Conservation (phyloP, 1,140 invertebrate species). For the Drosophila suzukii region DNA sequence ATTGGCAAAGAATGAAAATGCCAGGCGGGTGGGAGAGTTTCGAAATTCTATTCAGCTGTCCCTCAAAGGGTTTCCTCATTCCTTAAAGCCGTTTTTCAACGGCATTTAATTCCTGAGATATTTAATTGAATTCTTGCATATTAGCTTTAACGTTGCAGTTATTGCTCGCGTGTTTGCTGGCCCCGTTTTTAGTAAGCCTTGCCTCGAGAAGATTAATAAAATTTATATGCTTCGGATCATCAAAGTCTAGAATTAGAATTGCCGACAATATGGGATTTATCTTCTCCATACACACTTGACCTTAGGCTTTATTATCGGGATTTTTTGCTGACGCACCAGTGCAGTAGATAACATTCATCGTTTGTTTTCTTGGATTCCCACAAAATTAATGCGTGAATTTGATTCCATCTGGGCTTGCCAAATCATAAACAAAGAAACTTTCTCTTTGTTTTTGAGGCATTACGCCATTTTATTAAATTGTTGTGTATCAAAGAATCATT, state of each 20-base stretch:
- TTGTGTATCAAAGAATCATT: conserved; percentile 22
- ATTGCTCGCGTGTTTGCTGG: conserved; percentile 10
- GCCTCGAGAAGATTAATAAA: conserved; percentile 6
- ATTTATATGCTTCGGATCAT: conserved; percentile 21
- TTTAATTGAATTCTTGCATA: conserved; percentile 22
- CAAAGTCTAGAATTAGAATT: conserved; percentile 13
- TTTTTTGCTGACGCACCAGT: background rate
- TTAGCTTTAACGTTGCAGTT: background rate
- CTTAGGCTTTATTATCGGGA: conserved; percentile 9
- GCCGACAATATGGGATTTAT: conserved; percentile 23
- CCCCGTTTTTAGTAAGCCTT: conserved; percentile 34
- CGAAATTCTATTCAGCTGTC: conserved; percentile 25
- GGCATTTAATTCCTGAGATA: conserved; percentile 38
- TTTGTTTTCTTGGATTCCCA: conserved; percentile 6
- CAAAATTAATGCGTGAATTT: background rate
- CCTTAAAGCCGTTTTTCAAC: conserved; percentile 23
- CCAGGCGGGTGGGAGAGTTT: conserved; percentile 8
- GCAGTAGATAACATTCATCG: background rate
- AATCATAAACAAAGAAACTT: conserved; percentile 45
- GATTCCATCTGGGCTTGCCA: conserved; percentile 2
- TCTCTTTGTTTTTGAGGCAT: conserved; percentile 41
- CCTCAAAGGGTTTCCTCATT: conserved; percentile 38
- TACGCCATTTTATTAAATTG: conserved; percentile 34
- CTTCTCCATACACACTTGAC: conserved; percentile 2
- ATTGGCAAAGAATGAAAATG: conserved; percentile 34